Evolutionary conservation across 2,888 invertebrate species (phyloP).

Genomic region (Lasius platythorax): DNA sequence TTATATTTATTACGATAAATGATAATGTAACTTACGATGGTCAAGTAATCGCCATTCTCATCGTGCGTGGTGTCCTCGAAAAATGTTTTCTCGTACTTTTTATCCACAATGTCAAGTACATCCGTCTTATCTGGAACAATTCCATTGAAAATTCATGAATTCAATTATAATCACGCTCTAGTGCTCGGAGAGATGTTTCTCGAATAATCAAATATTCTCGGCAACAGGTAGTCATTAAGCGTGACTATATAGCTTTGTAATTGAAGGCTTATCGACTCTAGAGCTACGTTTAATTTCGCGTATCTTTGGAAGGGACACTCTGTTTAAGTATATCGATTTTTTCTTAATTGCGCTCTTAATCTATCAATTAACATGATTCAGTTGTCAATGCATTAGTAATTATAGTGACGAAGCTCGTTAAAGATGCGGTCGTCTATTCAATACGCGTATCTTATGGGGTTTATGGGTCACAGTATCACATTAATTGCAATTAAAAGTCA

Average conservation of each 20-base stretch:
- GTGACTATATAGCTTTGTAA: slow-evolving; percentile 1
- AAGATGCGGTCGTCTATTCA: slow-evolving; percentile 28
- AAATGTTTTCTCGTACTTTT: slow-evolving; percentile 68
- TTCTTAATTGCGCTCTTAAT: neutral
- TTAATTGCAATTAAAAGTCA: slow-evolving; percentile 52
- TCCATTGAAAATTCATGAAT: neutral
- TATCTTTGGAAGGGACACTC: neutral
- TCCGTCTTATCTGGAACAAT: slow-evolving; percentile 62
- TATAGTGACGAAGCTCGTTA: slow-evolving; percentile 32
- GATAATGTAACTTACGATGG: slow-evolving; percentile 73
- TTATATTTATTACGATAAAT: neutral
- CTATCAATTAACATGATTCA: slow-evolving; percentile 35
- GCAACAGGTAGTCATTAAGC: slow-evolving; percentile 18
- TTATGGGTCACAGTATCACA: slow-evolving; percentile 48
- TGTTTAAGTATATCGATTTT: neutral
- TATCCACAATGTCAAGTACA: slow-evolving; percentile 66
- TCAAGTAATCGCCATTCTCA: slow-evolving; percentile 74
- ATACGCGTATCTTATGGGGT: slow-evolving; percentile 24
- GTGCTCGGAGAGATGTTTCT: neutral
- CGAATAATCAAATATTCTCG: slow-evolving; percentile 4
- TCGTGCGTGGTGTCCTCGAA: slow-evolving; percentile 70
- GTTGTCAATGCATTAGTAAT: slow-evolving; percentile 1
- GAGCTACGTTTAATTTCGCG: neutral
- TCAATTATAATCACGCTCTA: slow-evolving; percentile 3
- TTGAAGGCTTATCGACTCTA: neutral